Base-by-base conservation (phyloP, 2,888 invertebrate species). In the Celastrina argiolus region DNA sequence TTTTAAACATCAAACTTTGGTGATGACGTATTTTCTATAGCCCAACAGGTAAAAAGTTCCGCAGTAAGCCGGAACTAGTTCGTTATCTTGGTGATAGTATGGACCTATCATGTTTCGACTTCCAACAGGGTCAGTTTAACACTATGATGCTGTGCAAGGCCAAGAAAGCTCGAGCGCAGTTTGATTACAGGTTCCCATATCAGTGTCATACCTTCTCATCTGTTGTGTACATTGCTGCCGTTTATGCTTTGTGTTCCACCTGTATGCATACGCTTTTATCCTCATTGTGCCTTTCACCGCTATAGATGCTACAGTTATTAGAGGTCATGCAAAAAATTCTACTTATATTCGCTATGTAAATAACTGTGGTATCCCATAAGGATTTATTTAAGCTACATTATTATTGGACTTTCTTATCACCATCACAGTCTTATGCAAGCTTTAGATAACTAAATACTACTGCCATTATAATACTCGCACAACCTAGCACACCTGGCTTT, bases 31-130 rank as follows among this genome's bases (percentile, higher is more conserved):
- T 87, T 91, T 90, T 89, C 88, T 87, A 75, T 92, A 96, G 96
- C 89, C 96, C 96, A 76, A 94, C 94, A 92, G 96, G 96, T 82
- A 94, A 94, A 91, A 95, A 95, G 92, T 94, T 96, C 84, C 93
- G 95, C 84, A 96, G 94, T 90, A 96, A 96, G 87, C 94, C 95
- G 71, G 95, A 96, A 88, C 92, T 97, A 84, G 94, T 94, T 75
- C 93, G 95, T 77, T 94, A 94, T 86, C 92, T 96, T 74, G 96
- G 95, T 81, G 94, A 95, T 85, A 92, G 93, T 80, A 93, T 95
- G 88, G 96, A 96, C 91, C 92, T 96, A 77, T 94, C 95, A 76
- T 94, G 94, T 81, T 96, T 96, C 92, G 96, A 97, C 92, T 96
- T 94, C 87, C 94, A 95, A 80, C 94, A 94, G 79, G 96, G 96